Evolutionary conservation across 2,113 vertebrate genomes (phyloP).

Genomic region (Gavia stellata): DNA sequence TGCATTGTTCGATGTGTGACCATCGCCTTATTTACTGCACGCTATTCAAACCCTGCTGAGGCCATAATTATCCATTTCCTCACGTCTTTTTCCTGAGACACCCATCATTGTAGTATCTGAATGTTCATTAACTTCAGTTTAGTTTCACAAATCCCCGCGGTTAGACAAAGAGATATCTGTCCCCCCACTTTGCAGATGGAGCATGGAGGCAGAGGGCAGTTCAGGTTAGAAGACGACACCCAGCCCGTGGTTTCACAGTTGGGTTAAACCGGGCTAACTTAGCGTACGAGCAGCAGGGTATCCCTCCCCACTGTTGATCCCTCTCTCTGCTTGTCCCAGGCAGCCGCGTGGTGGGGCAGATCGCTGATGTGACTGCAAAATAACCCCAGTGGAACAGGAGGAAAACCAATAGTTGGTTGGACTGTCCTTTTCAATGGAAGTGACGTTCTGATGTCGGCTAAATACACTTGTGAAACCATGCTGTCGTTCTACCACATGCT

Average conservation of each 20-base stretch:
- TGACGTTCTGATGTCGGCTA: not conserved
- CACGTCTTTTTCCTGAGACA: accelerated
- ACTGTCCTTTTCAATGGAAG: not conserved
- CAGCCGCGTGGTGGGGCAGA: not conserved
- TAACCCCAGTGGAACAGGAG: not conserved
- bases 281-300: not conserved
- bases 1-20: not conserved
- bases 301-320: not conserved
- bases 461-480: not conserved
- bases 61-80: not conserved
- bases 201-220: not conserved
- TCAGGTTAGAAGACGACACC: not conserved
- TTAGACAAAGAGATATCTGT: not conserved
- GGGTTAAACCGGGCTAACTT: not conserved
- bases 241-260: not conserved
- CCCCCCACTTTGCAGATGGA: not conserved
- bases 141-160: not conserved
- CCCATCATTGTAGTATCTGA: not conserved
- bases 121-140: not conserved
- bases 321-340: not conserved
- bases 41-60: not conserved
- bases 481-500: accelerated
- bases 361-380: not conserved
- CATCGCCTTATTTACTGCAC: not conserved
- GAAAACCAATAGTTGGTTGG: not conserved